A percentile compares a stretch with the other conserved stretches of the same genome.
Evolutionary conservation across 1,140 invertebrate genomes (phyloP).

Genomic region (Zophobas morio): DNA sequence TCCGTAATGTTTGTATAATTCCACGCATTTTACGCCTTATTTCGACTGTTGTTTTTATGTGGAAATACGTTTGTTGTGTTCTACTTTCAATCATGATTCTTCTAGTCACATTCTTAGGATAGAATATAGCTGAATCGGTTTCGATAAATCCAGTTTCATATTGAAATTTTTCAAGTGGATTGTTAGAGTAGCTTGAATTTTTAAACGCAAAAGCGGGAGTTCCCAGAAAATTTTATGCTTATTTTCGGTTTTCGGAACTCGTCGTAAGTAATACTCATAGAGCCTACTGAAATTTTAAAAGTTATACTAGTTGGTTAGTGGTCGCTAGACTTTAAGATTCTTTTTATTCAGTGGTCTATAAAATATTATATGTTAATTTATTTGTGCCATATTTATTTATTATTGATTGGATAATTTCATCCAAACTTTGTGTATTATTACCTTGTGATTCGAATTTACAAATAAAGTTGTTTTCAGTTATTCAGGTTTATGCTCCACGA

Average conservation of each 20-base stretch:
- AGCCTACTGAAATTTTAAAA: slow-evolving; percentile 28
- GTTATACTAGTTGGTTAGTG: slow-evolving; percentile 20
- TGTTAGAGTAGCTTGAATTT: slow-evolving; percentile 34
- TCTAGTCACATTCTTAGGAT: slow-evolving; percentile 20
- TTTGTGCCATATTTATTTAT: slow-evolving; percentile 38
- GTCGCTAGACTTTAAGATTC: slow-evolving; percentile 6
- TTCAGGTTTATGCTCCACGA: no score
- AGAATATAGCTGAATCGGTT: slow-evolving; percentile 5
- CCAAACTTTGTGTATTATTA: slow-evolving; percentile 11
- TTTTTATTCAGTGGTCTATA: slow-evolving; percentile 18
- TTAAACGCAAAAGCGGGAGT: slow-evolving; percentile 15
- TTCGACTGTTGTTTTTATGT: slow-evolving; percentile 38
- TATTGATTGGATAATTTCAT: slow-evolving; percentile 30
- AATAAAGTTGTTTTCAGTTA: slow-evolving; percentile 39
- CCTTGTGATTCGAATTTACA: slow-evolving; percentile 31
- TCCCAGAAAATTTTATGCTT: slow-evolving; percentile 4
- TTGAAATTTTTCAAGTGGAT: slow-evolving; percentile 42
- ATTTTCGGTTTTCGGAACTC: slow-evolving; percentile 15
- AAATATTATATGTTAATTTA: slow-evolving; percentile 18
- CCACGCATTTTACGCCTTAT: slow-evolving; percentile 43
- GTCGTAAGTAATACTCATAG: slow-evolving; percentile 5
- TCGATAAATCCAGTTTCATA: slow-evolving; percentile 27
- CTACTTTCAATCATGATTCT: slow-evolving; percentile 8
- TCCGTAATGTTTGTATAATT: slow-evolving; percentile 45
- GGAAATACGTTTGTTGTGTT: slow-evolving; percentile 9